phyloP scores from a whole-genome alignment of 2,888 invertebrate species.

The Lepidochitona cinerea region DNA sequence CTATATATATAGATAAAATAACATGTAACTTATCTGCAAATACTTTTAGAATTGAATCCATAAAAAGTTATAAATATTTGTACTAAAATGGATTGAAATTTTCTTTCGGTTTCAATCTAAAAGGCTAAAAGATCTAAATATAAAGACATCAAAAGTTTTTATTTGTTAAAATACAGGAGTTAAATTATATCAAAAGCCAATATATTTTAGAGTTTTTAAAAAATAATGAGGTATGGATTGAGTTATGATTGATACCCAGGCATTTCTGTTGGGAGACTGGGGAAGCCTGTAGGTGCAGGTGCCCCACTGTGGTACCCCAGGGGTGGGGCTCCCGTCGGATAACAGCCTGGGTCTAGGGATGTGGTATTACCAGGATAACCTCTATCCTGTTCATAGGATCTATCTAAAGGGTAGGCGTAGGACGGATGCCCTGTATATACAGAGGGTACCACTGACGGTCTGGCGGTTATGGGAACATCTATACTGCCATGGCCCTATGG shows the following conservation, averaged over 20 bases:
- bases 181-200: too few relatives aligned
- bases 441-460: conserved; percentile 62
- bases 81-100: too few relatives aligned
- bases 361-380: conserved; percentile 61
- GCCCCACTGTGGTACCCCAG: conserved; percentile 61
- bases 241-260: neutral
- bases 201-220: too few relatives aligned
- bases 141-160: too few relatives aligned
- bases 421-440: conserved; percentile 69
- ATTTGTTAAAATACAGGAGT: too few relatives aligned
- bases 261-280: conserved; percentile 33
- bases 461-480: conserved; percentile 58
- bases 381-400: conserved; percentile 57
- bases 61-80: too few relatives aligned
- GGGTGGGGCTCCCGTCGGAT: conserved; percentile 66
- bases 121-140: too few relatives aligned
- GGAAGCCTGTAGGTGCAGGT: conserved; percentile 65
- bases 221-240: too few relatives aligned
- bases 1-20: too few relatives aligned
- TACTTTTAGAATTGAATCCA: too few relatives aligned
- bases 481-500: conserved; percentile 65
- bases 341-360: conserved; percentile 37
- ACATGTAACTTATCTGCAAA: too few relatives aligned
- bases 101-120: too few relatives aligned
- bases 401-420: conserved; percentile 66